A percentile compares a stretch with the other conserved stretches of the same genome.
These are phyloP conservation scores for Cylindroiulus punctatus DNA, from an alignment of 2,888 invertebrate species.

Conservation along the genomic window DNA sequence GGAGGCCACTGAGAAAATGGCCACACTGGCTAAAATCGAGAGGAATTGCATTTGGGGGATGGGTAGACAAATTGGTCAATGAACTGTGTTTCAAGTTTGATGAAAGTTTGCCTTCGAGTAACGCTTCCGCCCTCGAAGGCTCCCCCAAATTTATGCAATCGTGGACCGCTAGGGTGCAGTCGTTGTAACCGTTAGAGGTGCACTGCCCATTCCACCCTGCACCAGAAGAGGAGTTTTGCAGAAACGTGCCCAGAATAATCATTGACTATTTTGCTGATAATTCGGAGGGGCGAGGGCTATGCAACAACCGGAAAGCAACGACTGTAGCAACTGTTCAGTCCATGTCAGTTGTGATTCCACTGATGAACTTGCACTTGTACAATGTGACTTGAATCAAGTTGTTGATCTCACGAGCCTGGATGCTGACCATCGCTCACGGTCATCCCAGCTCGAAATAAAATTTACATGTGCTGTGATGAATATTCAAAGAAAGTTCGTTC, in stretches of 20 bases:
- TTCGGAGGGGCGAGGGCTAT: background rate
- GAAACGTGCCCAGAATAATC: background rate
- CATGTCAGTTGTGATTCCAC: background rate
- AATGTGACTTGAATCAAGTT: background rate
- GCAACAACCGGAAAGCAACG: background rate
- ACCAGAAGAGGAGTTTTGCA: slow-evolving; percentile 7
- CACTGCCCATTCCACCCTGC: background rate
- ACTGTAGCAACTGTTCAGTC: background rate
- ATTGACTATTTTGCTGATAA: background rate
- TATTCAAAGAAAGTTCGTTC: no score
- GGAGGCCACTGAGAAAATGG: background rate
- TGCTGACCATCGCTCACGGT: background rate
- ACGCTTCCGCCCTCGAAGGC: background rate
- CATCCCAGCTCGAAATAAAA: background rate
- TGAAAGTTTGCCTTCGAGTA: background rate
- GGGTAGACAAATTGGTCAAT: background rate
- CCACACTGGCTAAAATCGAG: background rate
- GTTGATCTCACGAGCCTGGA: background rate
- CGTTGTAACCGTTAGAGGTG: background rate
- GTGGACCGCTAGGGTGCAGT: background rate
- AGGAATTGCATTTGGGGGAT: background rate
- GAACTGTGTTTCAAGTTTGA: background rate
- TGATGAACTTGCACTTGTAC: background rate
- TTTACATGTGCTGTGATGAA: background rate
- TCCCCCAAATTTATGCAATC: background rate